Evolutionary conservation across 2,113 vertebrate genomes (phyloP).

Genomic region (Elachura formosa): DNA sequence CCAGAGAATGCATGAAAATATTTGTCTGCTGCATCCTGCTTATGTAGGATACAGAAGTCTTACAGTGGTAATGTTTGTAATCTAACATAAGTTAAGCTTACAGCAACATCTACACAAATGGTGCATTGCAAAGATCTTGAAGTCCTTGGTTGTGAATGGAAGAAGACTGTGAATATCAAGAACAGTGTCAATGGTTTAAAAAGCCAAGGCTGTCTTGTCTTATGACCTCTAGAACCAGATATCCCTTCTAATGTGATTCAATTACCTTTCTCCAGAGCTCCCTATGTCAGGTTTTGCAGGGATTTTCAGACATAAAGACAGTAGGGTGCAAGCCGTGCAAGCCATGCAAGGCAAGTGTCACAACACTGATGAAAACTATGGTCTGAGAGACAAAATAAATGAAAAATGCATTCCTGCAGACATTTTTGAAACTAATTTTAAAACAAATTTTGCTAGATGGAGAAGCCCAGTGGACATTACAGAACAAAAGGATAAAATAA

Average conservation of each 20-base stretch:
- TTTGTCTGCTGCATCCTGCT: not conserved
- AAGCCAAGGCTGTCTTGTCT: not conserved
- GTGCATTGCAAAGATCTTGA: not conserved
- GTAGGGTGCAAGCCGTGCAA: too few relatives aligned
- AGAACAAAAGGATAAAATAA: not conserved
- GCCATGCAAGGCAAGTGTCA: not conserved
- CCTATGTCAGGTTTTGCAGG: conserved; percentile 31
- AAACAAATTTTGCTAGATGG: not conserved
- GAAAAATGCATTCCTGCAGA: not conserved
- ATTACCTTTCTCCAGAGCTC: conserved; percentile 62
- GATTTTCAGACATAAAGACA: not conserved
- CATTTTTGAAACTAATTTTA: not conserved
- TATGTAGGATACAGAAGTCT: not conserved
- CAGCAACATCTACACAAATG: not conserved
- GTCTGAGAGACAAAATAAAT: not conserved
- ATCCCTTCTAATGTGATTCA: not conserved
- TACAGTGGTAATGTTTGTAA: not conserved
- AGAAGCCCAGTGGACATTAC: not conserved
- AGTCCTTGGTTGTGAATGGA: not conserved
- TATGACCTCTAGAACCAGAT: not conserved
- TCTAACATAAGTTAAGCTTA: not conserved
- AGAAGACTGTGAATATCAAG: not conserved
- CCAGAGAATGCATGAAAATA: too few relatives aligned
- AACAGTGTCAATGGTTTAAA: not conserved
- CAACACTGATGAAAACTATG: not conserved